Base-by-base conservation (phyloP, 2,113 vertebrate genomes). In the Eudyptes chrysolophus region DNA sequence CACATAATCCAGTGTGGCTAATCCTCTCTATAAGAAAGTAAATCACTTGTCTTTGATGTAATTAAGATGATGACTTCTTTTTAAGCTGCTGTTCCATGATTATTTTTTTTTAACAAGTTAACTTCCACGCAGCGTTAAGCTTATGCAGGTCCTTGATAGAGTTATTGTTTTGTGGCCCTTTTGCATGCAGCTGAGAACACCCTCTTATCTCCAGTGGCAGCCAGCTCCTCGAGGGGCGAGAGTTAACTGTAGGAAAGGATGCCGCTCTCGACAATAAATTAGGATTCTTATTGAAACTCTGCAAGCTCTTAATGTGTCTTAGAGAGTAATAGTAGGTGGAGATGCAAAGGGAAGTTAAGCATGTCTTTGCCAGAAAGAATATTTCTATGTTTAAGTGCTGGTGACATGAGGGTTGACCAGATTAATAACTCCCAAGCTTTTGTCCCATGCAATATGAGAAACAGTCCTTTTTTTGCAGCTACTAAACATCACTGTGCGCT, bases 1-100 rank as follows among this genome's bases (percentile, higher is more conserved):
- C 52, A 24, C 21, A 8, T 72, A 94, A 95, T 94, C 49, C 57
- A 69, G 52, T 69, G 82, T 92, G 57, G 40, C 78, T 97, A 86
- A 97, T 97, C 55, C 36, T 84, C 30, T 81, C 36, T 64, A 16
- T 44, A 65, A 93, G 74, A n/a, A 89, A 68, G 71, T 87, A 90
- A 88, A 85, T 68, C 30, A n/a, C 40, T 92, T 93, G 57, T 79
- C 65, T 87, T 94, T 95, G 83, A 89, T 93, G 82, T 88, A 91
- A 83, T 93, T 85, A 94, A 92, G 66, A 91, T 1, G 48, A 64
- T 75, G 48, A 21, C 16, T 89, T 75, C 32, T 74, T 72, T 69
- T 76, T 72, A 92, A 90, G 70, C 24, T 93, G 57, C n/a, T 82
- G 34, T 60, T 71, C 40, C 25, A 6, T 62, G 32, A 27, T 34